Conservation (phyloP, 2,113 vertebrate genomes). For the Sigmodon hispidus region DNA sequence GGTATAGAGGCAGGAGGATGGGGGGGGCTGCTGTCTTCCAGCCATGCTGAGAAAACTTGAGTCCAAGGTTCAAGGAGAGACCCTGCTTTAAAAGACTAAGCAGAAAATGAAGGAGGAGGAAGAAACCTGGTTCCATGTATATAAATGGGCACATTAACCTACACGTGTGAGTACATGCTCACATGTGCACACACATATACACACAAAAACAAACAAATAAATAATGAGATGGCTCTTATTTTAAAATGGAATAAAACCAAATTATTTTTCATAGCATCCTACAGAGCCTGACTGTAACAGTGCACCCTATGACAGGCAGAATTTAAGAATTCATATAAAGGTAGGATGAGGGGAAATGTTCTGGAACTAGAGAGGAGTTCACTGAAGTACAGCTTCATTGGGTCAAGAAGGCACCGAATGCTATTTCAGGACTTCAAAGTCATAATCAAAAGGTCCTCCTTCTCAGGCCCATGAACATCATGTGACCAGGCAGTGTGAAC, state of each 20-base stretch:
- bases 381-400: not conserved
- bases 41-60: not conserved
- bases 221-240: not conserved
- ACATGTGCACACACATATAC: not conserved
- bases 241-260: not conserved
- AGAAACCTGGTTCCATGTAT: no score
- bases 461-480: not conserved
- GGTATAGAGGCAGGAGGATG: not conserved
- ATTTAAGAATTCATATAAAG: not conserved
- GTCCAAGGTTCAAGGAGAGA: not conserved
- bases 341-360: no score
- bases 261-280: not conserved
- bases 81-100: not conserved
- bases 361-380: not conserved
- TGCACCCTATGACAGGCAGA: not conserved
- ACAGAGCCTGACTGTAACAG: not conserved
- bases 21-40: not conserved
- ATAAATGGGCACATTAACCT: not conserved
- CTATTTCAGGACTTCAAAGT: not conserved
- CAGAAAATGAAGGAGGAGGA: not conserved
- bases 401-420: not conserved
- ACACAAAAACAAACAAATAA: not conserved
- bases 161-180: not conserved
- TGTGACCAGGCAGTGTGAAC: not conserved
- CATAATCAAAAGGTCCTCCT: not conserved